phyloP scores from a whole-genome alignment of 2,797 vertebrate species.

The Sebastes trivittatus region DNA sequence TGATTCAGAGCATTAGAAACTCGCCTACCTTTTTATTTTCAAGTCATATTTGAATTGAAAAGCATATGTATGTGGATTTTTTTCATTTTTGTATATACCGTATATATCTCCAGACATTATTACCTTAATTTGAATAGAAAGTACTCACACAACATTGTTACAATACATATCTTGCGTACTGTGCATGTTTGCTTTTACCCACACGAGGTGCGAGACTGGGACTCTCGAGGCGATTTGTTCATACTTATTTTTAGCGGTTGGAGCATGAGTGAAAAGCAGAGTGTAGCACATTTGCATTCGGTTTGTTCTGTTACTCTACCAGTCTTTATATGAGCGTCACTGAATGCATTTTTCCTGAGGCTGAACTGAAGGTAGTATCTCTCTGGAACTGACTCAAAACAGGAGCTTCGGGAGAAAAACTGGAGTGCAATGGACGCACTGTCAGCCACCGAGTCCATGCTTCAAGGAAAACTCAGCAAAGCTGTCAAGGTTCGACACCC shows the following conservation, averaged over 20 bases:
- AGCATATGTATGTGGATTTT: conserved; percentile 9
- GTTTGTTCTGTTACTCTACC: conserved; percentile 46
- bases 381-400: conserved; percentile 96
- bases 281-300: conserved; percentile 27
- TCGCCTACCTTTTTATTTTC: conserved; percentile 37
- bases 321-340: conserved; percentile 63
- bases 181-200: conserved; percentile 47
- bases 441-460: conserved; percentile 99
- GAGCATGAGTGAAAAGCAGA: conserved; percentile 48
- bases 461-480: conserved; percentile 99
- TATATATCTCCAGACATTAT: conserved; percentile 3
- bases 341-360: conserved; percentile 83
- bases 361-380: conserved; percentile 96
- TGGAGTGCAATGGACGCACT: conserved; percentile 99
- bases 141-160: not conserved
- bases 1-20: conserved; percentile 65
- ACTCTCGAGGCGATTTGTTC: conserved; percentile 11
- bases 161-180: conserved; percentile 4
- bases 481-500: conserved; percentile 95
- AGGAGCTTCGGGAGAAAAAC: conserved; percentile 99
- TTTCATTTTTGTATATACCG: not conserved
- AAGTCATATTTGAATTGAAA: conserved; percentile 28
- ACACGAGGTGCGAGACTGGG: conserved; percentile 23
- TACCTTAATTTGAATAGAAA: conserved; percentile 1
- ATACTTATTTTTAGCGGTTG: conserved; percentile 22